Percentiles rank a stretch among this genome's conserved stretches.
Conservation (phyloP, 2,888 invertebrate species). For the Parapristionchus giblindavisi region DNA sequence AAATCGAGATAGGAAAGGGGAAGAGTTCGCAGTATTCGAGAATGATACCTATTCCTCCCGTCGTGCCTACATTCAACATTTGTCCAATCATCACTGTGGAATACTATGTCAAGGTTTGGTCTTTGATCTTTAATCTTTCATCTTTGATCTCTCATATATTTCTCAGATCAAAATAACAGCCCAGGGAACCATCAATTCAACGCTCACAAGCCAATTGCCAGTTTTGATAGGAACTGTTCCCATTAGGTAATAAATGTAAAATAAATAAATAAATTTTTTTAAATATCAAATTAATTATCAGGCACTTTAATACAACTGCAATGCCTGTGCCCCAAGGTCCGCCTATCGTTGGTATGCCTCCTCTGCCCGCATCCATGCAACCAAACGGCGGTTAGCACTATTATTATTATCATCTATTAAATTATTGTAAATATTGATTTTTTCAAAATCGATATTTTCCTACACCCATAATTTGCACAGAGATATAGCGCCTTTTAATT, state of each 20-base stretch:
- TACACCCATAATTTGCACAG: no score
- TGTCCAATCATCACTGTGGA: constrained; percentile 50
- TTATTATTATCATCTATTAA: no score
- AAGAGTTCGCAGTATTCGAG: background rate
- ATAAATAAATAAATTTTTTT: background rate
- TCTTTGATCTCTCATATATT: background rate
- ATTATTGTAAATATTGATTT: no score
- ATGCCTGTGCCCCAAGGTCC: no score
- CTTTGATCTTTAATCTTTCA: background rate
- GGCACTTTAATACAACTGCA: no score
- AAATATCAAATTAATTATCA: no score
- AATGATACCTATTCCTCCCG: constrained; percentile 44
- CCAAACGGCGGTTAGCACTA: no score
- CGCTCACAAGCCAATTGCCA: constrained; percentile 40
- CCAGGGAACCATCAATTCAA: constrained; percentile 39
- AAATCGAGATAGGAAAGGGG: constrained; percentile 29
- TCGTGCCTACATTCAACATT: constrained; percentile 48
- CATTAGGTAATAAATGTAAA: constrained; percentile 34
- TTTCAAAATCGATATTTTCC: no score
- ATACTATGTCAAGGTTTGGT: constrained; percentile 44
- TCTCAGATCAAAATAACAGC: constrained; percentile 41
- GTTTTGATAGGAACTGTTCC: constrained; percentile 46
- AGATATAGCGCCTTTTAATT: no score
- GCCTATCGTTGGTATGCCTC: no score
- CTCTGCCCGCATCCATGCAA: no score